Base-by-base conservation (phyloP, 2,113 vertebrate genomes). In the Suncus etruscus region DNA sequence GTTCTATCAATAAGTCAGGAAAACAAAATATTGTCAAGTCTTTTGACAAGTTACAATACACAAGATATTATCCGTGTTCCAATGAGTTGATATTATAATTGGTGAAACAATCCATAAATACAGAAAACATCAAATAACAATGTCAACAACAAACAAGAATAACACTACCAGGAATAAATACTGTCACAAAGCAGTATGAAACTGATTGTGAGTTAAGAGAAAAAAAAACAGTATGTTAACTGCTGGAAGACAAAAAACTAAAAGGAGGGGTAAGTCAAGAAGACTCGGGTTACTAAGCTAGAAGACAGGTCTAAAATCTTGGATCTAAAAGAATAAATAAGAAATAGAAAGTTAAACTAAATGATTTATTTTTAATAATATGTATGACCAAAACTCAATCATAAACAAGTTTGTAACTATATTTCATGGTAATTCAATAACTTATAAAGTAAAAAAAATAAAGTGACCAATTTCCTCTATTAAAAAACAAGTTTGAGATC, bases 121-220 rank as follows among this genome's bases (percentile, higher is more conserved):
- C 8, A 86, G 39, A 10, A 86, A 87, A 87, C 65, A 94, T 32
- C 86, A 91, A 87, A 58, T 39, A 94, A 89, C 20, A 91, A 51
- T 39, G 39, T 39, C 32, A 66, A 87, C n/a, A 73, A 73, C 70
- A 82, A 79, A 88, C 80, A 25, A 47, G 22, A 75, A 47, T 58
- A 61, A 78, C 29, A 76, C 31, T 54, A 74, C 39, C 84, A 14
- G 51, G 12, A 4, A 47, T 12, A 51, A 79, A 54, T 68, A 65
- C 83, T 31, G 47, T 72, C 32, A 73, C 31, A 47, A 68, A 91
- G 15, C 25, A 73, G 10, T 24, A 6, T 1, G 27, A 88, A 32
- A 45, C 3, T 69, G 32, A 68, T 39, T 69, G 32, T 31, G 47
- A 81, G 87, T 31, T 16, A 86, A 92, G 45, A 11, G 20, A 81